phyloP scores from a whole-genome alignment of 92 coral and sea anemone genomes.

The Epizoanthus fatuus region DNA sequence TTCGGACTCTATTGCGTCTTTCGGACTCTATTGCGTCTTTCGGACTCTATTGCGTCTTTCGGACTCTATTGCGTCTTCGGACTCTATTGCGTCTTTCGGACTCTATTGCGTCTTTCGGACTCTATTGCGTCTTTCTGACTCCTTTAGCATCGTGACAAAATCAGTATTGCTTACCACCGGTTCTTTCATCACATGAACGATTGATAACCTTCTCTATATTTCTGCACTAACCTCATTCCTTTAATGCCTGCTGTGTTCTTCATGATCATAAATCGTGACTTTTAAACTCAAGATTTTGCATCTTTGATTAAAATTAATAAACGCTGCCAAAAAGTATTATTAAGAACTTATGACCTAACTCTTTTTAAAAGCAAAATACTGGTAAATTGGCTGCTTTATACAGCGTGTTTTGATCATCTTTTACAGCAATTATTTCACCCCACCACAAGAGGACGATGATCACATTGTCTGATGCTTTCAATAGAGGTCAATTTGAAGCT shows the following conservation, averaged over 20 bases:
- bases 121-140: too few relatives aligned
- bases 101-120: too few relatives aligned
- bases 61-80: too few relatives aligned
- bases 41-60: too few relatives aligned
- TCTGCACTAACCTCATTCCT: neutral
- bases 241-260: neutral
- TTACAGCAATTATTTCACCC: slow-evolving; percentile 52
- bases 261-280: neutral
- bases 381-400: slow-evolving; percentile 51
- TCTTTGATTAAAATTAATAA: neutral
- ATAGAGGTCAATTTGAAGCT: slow-evolving; percentile 60
- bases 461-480: slow-evolving; percentile 72
- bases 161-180: too few relatives aligned
- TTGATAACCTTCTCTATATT: neutral
- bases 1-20: too few relatives aligned
- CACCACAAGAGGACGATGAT: slow-evolving; percentile 49
- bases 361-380: slow-evolving; percentile 30
- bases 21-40: too few relatives aligned
- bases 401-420: slow-evolving; percentile 37
- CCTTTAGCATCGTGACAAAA: neutral
- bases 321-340: slow-evolving; percentile 6
- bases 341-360: neutral
- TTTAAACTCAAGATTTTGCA: too few relatives aligned
- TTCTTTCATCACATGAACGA: too few relatives aligned
- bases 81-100: too few relatives aligned